These are phyloP conservation scores for Palaemon carinicauda DNA, from an alignment of 1,140 invertebrate genomes.

Conservation along the genomic window DNA sequence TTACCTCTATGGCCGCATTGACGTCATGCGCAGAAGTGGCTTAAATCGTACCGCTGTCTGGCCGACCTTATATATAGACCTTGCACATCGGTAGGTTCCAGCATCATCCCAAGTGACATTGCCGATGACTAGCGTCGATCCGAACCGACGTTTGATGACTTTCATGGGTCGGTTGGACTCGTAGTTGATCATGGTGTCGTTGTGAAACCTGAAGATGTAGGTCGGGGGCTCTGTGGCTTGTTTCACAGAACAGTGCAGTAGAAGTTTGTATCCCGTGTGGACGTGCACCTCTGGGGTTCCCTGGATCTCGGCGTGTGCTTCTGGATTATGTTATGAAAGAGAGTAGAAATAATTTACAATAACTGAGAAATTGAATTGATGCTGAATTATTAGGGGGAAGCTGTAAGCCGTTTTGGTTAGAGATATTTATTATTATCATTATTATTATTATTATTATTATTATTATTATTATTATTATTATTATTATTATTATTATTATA, in stretches of 20 bases:
- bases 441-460: too few species aligned
- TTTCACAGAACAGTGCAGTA: neutral
- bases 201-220: slow-evolving; percentile 40
- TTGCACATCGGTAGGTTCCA: neutral
- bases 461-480: too few species aligned
- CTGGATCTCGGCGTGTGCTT: neutral
- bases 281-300: slow-evolving; percentile 20
- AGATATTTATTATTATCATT: too few species aligned
- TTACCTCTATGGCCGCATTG: too few species aligned
- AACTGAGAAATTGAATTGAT: too few species aligned
- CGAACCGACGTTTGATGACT: neutral
- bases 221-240: slow-evolving; percentile 6
- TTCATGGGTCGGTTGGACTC: neutral
- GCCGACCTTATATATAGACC: neutral
- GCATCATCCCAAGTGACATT: slow-evolving; percentile 26
- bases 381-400: too few species aligned
- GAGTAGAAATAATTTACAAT: too few species aligned
- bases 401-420: too few species aligned
- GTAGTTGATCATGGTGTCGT: slow-evolving; percentile 32
- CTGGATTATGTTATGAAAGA: neutral
- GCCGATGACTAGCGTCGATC: neutral
- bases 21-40: too few species aligned
- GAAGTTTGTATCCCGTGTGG: neutral
- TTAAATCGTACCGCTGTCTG: too few species aligned
- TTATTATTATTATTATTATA: too few species aligned